phyloP scores from a whole-genome alignment of 2,888 invertebrate species.

The Diarsia brunnea region DNA sequence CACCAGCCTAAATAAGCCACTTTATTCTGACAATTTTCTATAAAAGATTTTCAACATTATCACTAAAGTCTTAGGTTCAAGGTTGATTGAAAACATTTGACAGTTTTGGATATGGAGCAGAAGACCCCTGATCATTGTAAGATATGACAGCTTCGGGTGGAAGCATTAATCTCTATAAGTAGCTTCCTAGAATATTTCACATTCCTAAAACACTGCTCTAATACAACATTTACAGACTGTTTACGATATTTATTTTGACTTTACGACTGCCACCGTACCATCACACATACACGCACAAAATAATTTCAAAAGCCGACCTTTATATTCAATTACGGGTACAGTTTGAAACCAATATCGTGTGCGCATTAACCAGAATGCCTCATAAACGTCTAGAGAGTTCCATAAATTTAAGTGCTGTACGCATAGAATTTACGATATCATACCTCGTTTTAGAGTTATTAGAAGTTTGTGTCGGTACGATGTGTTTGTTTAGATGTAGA shows the following conservation, averaged over 20 bases:
- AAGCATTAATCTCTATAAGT: neutral
- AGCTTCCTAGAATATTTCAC: neutral
- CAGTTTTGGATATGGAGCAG: too few species aligned
- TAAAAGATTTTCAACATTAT: too few species aligned
- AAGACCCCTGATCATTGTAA: neutral
- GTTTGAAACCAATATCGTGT: constrained; percentile 64
- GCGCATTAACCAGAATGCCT: constrained; percentile 58
- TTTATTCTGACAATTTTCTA: too few species aligned
- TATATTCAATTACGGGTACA: constrained; percentile 61
- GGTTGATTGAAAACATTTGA: too few species aligned
- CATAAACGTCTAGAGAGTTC: constrained; percentile 63
- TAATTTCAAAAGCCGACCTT: constrained; percentile 49
- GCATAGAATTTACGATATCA: constrained; percentile 67
- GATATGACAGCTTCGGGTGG: neutral
- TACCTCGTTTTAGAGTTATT: constrained; percentile 57
- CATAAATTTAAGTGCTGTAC: constrained; percentile 69
- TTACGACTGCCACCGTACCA: constrained; percentile 27
- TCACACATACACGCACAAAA: constrained; percentile 10
- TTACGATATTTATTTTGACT: constrained; percentile 35
- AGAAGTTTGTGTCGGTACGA: constrained; percentile 37
- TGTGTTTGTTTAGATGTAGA: constrained; percentile 35
- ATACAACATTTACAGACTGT: constrained; percentile 23
- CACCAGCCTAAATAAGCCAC: too few species aligned
- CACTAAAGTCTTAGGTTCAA: too few species aligned
- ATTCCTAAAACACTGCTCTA: neutral